Evolutionary conservation across 2,113 vertebrate genomes (phyloP).

Genomic region (Thalassarche chlororhynchos): DNA sequence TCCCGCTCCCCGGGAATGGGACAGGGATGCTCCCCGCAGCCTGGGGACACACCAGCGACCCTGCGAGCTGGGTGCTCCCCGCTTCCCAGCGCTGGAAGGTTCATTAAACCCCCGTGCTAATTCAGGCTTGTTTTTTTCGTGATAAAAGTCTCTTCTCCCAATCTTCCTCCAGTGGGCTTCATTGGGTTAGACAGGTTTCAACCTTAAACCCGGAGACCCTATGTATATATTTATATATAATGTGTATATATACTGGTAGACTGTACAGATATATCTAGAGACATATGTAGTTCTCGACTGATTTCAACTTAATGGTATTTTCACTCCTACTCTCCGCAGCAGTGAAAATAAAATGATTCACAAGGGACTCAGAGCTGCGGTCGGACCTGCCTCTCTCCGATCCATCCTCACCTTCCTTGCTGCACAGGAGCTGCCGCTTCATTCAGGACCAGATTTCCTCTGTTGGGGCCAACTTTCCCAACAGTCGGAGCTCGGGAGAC

Average conservation of each 20-base stretch:
- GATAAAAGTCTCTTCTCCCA: not conserved
- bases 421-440: not conserved
- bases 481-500: accelerated
- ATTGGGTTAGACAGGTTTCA: not conserved
- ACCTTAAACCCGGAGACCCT: slow-evolving; percentile 14
- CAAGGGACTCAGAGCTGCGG: not conserved
- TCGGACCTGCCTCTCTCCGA: not conserved
- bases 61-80: not conserved
- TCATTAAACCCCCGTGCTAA: not conserved
- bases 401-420: not conserved
- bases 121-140: not conserved
- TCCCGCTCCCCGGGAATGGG: not conserved
- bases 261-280: slow-evolving; percentile 54
- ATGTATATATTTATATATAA: slow-evolving; percentile 59
- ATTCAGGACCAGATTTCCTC: not conserved
- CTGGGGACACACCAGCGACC: not conserved
- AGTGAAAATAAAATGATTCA: slow-evolving; percentile 63
- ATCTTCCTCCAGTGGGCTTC: not conserved
- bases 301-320: not conserved
- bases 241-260: slow-evolving; percentile 61
- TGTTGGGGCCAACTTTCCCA: accelerated
- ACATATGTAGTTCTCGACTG: not conserved
- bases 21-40: not conserved
- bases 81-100: not conserved
- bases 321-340: slow-evolving; percentile 30